phyloP scores from a whole-genome alignment of 2,113 vertebrate species.

The Piaya cayana region DNA sequence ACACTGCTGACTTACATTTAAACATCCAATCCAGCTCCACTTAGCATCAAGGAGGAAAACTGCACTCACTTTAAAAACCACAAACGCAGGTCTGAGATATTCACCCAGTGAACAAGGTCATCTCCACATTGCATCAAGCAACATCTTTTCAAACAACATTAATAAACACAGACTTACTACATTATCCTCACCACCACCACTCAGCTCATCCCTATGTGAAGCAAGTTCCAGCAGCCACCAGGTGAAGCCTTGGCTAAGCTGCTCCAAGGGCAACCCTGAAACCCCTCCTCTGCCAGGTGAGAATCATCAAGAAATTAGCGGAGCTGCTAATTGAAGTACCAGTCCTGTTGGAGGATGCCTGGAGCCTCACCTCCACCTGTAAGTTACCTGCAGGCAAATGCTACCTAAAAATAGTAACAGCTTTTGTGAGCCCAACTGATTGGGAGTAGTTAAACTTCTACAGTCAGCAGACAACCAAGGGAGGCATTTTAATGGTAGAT shows the following conservation, averaged over 20 bases:
- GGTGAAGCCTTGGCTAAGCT: neutral
- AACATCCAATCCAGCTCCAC: neutral
- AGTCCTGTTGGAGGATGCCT: neutral
- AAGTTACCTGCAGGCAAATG: neutral
- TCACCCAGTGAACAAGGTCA: accelerated
- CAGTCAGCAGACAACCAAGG: slow-evolving; percentile 45
- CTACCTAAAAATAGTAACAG: neutral
- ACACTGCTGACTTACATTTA: neutral
- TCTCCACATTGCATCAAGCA: accelerated
- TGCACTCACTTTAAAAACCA: neutral
- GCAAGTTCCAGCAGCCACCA: neutral
- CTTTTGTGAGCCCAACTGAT: neutral
- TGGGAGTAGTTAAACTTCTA: slow-evolving; percentile 43
- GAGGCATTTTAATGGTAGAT: slow-evolving; percentile 57
- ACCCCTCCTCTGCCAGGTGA: neutral
- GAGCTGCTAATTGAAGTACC: neutral
- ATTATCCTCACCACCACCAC: neutral
- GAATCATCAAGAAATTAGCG: neutral
- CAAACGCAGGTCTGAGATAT: accelerated
- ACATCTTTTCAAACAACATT: neutral
- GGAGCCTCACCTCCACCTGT: neutral
- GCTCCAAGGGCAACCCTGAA: neutral
- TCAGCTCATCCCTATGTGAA: neutral
- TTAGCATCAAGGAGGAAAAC: accelerated
- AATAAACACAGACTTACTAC: too few relatives aligned